phyloP scores from a whole-genome alignment of 2,113 vertebrate genomes.

The Triplophysa rosa region DNA sequence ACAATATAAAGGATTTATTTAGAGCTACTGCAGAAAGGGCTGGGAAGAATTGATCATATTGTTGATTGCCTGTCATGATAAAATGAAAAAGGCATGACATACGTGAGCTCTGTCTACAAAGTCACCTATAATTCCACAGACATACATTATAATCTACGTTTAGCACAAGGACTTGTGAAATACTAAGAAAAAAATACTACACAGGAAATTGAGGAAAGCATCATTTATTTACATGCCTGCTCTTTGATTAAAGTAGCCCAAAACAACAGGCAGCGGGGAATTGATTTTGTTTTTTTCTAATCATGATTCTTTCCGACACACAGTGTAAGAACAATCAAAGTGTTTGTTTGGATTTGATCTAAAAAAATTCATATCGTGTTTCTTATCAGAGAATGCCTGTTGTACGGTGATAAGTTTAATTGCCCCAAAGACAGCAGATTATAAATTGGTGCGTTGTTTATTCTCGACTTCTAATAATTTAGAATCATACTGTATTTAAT shows the following conservation, averaged over 20 bases:
- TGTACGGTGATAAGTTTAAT: constrained; percentile 43
- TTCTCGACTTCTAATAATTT: constrained; percentile 46
- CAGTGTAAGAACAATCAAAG: constrained; percentile 55
- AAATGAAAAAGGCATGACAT: not conserved
- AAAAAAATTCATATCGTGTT: constrained; percentile 27
- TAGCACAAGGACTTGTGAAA: constrained; percentile 13
- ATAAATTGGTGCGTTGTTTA: constrained; percentile 36
- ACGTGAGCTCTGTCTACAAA: not conserved
- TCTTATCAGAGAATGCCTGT: constrained; percentile 36
- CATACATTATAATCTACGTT: constrained; percentile 2
- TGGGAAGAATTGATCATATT: not conserved
- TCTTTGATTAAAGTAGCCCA: constrained; percentile 59
- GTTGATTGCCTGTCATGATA: not conserved
- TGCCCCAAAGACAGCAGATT: constrained; percentile 48
- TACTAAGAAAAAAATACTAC: constrained; percentile 36
- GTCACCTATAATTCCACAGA: not conserved
- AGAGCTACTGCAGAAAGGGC: not conserved
- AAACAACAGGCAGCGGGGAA: constrained; percentile 57
- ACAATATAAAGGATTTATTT: no score
- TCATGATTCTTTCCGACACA: constrained; percentile 48
- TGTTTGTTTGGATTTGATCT: constrained; percentile 42
- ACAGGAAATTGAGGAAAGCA: constrained; percentile 51
- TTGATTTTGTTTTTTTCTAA: constrained; percentile 54
- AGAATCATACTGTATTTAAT: constrained; percentile 36
- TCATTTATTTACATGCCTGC: constrained; percentile 55